Percentiles rank a stretch among this genome's conserved stretches.
phyloP scores from a whole-genome alignment of 2,888 invertebrate species.

The Aspidapion aeneum region DNA sequence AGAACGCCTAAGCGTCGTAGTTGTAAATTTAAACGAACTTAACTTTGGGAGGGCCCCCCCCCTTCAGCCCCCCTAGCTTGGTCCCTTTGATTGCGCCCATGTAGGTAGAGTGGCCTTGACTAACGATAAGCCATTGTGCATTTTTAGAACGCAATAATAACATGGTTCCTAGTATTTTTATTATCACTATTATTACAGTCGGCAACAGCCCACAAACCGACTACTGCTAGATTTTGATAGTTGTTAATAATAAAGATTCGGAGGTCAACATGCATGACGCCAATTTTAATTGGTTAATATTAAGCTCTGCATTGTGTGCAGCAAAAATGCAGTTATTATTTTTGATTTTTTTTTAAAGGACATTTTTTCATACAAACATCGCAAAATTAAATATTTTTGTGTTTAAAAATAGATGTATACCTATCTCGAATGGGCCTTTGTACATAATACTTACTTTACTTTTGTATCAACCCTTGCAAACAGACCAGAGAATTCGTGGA shows the following conservation, averaged over 20 bases:
- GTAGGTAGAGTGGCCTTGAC: constrained; percentile 28
- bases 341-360: neutral
- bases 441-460: too few relatives aligned
- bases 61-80: too few relatives aligned
- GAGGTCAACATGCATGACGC: constrained; percentile 4
- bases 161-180: constrained; percentile 17
- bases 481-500: too few relatives aligned
- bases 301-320: neutral
- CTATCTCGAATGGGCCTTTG: too few relatives aligned
- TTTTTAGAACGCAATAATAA: constrained; percentile 13
- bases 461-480: too few relatives aligned
- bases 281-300: neutral
- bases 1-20: too few relatives aligned
- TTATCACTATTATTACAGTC: neutral
- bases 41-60: too few relatives aligned
- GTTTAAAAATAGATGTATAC: too few relatives aligned
- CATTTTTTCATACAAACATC: too few relatives aligned
- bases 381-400: too few relatives aligned
- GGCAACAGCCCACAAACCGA: neutral
- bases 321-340: neutral
- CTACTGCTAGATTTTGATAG: constrained; percentile 4
- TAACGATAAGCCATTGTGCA: constrained; percentile 25
- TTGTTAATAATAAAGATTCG: constrained; percentile 1
- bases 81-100: too few relatives aligned
- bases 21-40: too few relatives aligned